Conservation (phyloP, 2,888 invertebrate species). For the Incurvaria masculella region DNA sequence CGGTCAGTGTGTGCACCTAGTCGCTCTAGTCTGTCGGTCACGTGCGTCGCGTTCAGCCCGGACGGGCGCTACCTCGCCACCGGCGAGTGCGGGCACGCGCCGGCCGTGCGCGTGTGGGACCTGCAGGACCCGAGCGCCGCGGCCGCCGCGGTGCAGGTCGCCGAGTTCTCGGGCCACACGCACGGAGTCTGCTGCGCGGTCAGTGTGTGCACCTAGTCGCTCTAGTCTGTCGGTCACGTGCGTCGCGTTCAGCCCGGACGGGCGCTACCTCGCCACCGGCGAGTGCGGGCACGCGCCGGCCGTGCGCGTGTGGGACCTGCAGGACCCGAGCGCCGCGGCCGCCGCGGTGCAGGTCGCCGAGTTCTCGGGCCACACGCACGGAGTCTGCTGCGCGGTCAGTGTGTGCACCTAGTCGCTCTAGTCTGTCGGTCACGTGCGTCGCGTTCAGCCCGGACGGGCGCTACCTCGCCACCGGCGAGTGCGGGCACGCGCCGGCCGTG, state of each 20-base stretch:
- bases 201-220: constrained; percentile 34
- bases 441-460: constrained; percentile 92
- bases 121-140: constrained; percentile 60
- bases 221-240: no score
- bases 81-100: constrained; percentile 94
- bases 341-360: constrained; percentile 81
- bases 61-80: constrained; percentile 92
- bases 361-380: constrained; percentile 95
- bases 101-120: constrained; percentile 89
- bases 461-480: constrained; percentile 92
- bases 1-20: constrained; percentile 76
- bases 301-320: constrained; percentile 85
- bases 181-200: constrained; percentile 97
- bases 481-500: constrained; percentile 91
- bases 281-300: constrained; percentile 95
- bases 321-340: constrained; percentile 59
- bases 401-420: constrained; percentile 2
- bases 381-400: constrained; percentile 93
- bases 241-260: constrained; percentile 90
- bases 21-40: constrained; percentile 90
- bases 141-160: constrained; percentile 71
- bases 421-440: constrained; percentile 88
- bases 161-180: constrained; percentile 94
- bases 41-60: constrained; percentile 87
- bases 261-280: constrained; percentile 88